A percentile compares a stretch with the other conserved stretches of the same genome.
These are phyloP conservation scores for Ganaspis sp. DNA, from an alignment of 1,140 invertebrate genomes.

Conservation along the genomic window DNA sequence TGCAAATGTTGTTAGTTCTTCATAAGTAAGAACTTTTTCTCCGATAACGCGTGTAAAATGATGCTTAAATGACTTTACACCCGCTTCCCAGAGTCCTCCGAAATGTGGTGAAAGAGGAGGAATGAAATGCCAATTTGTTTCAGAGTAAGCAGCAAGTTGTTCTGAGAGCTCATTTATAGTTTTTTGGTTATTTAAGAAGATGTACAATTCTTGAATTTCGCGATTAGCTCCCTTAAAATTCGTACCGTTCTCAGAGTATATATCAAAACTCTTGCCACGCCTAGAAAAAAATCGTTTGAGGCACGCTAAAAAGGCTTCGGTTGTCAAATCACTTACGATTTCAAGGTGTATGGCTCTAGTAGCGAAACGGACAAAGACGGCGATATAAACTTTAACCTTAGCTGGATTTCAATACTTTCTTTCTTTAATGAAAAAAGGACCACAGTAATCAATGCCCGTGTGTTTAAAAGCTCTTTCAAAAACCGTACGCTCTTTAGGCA, in stretches of 20 bases:
- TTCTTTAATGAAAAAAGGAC: conserved; percentile 50
- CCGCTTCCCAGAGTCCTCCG: neutral
- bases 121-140: neutral
- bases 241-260: neutral
- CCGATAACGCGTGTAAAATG: neutral
- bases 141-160: neutral
- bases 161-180: neutral
- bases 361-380: conserved; percentile 34
- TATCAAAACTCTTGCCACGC: neutral
- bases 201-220: neutral
- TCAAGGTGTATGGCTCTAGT: conserved; percentile 62
- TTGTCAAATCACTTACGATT: conserved; percentile 44
- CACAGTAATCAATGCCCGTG: conserved; percentile 23
- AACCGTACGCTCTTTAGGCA: neutral
- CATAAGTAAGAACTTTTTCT: neutral
- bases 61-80: neutral
- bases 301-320: conserved; percentile 36
- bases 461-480: neutral
- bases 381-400: conserved; percentile 41
- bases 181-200: neutral
- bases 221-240: conserved; percentile 11
- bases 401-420: conserved; percentile 35
- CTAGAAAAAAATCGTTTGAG: neutral
- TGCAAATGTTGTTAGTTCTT: neutral
- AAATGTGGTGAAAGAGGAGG: neutral